Conservation (phyloP, 2,113 vertebrate genomes). For the Nycticorax nycticorax region DNA sequence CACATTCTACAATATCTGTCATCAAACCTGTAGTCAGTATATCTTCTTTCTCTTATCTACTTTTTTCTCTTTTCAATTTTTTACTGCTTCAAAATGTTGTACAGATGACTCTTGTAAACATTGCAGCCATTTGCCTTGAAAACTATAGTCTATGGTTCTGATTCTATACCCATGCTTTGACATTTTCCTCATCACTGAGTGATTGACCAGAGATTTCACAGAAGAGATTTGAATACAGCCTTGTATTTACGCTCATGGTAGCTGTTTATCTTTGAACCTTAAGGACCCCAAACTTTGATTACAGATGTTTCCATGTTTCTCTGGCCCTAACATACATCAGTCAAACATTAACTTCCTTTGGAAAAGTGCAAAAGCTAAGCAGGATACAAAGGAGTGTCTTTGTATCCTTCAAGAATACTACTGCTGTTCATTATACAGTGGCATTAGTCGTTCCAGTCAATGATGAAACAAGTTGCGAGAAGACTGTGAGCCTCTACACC, state of each 20-base stretch:
- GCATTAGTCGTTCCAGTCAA: accelerated
- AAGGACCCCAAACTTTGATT: neutral
- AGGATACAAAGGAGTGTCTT: neutral
- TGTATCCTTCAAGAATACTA: neutral
- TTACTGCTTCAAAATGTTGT: neutral
- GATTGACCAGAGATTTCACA: neutral
- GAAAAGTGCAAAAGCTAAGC: neutral
- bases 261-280: neutral
- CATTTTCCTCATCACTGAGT: neutral
- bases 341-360: neutral
- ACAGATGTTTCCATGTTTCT: neutral
- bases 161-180: neutral
- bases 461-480: neutral
- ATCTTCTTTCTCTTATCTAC: neutral
- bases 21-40: neutral
- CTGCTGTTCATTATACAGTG: neutral
- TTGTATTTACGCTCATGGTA: neutral
- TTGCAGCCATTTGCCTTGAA: neutral
- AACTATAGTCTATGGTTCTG: neutral
- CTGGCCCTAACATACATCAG: neutral
- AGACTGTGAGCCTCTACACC: neutral
- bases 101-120: neutral
- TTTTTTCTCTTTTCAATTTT: neutral
- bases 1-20: neutral
- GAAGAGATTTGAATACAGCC: neutral